Base-by-base conservation (phyloP, 2,888 invertebrate genomes). In the Trimorus sp. region DNA sequence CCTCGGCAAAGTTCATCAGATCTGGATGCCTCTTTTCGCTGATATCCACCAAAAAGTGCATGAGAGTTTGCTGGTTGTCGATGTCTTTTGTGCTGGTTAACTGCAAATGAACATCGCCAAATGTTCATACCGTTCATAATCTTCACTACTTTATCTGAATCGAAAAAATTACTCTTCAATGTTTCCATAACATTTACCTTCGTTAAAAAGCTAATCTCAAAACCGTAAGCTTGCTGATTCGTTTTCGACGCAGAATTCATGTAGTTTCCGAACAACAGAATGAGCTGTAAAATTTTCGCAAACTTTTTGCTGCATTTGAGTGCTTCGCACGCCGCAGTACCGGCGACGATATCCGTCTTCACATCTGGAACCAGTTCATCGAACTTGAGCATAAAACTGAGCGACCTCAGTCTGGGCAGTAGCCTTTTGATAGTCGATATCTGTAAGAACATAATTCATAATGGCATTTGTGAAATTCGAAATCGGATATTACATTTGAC, bases 221-320 rank as follows among this genome's bases (percentile, higher is more conserved):
- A 99, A 0, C 98, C 99, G 88, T 97, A 96, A 0, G 98, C 98
- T 84, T 97, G 97, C 84, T 97, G 97, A 0, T 97, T 98, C 89
- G 98, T 98, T 88, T 96, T 96, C 7, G 98, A 97, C 0, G 98
- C 98, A 0, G 97, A 95, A 92, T 99, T 99, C 97, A 99, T 97
- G 89, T 97, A 98, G 92, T 99, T 99, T 4, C 99, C 99, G 26
- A 99, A 93, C 11, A 98, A 92, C 0, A 99, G 93, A 79, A 99
- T 94, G 0, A 99, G 92, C 91, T 99, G 97, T 12, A 99, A 92
- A 63, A 99, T 95, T 90, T 95, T 96, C 0, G 96, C 96, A 91
- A 99, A 98, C 89, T 98, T 98, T 84, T 94, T 94, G 88, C 98
- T 98, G 38, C 94, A 94, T 86, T 96, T 96, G 1, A 98, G 95